phyloP scores from a whole-genome alignment of 35 echinoderm and acorn worm genomes.

The Lytechinus variegatus region DNA sequence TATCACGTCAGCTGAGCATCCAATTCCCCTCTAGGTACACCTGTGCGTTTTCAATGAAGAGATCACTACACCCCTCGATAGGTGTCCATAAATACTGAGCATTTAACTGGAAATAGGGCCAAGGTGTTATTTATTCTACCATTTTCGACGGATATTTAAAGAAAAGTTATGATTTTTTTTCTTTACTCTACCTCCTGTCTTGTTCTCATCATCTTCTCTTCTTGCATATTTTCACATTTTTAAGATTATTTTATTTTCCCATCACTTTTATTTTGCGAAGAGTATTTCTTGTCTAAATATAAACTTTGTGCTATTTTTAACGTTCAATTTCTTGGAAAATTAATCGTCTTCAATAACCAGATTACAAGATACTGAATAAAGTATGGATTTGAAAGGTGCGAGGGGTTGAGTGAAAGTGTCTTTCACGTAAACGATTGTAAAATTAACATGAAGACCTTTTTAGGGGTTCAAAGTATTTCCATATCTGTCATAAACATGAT shows the following conservation, averaged over 20 bases:
- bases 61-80: background rate
- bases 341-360: background rate
- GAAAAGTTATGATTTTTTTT: background rate
- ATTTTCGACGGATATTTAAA: background rate
- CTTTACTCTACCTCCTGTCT: background rate
- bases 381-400: background rate
- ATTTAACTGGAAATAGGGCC: conserved; percentile 2
- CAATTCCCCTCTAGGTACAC: background rate
- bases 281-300: background rate
- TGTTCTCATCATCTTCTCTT: background rate
- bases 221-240: background rate
- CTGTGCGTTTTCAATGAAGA: background rate
- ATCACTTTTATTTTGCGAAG: background rate
- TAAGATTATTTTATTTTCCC: background rate
- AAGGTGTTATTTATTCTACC: background rate
- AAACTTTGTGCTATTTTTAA: background rate
- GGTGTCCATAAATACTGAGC: background rate
- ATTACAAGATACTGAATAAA: background rate
- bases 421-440: background rate
- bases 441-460: background rate
- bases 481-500: too few species aligned
- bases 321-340: background rate
- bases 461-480: background rate
- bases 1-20: background rate
- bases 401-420: background rate